Conservation (phyloP, 2,113 vertebrate species). For the Ramphastos sulfuratus region DNA sequence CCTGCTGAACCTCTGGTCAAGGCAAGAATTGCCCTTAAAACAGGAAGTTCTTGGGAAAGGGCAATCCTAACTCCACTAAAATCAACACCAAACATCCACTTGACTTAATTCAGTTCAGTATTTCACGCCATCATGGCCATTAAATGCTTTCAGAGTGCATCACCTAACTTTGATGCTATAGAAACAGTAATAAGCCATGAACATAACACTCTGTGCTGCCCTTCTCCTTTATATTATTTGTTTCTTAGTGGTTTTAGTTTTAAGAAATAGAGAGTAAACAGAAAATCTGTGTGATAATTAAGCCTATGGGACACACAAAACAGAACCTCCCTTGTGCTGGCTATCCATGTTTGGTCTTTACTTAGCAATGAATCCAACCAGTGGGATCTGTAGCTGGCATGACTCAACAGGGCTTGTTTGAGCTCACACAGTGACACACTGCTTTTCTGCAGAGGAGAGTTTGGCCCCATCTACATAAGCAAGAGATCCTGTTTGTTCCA, state of each 20-base stretch:
- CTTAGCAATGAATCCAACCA: constrained; percentile 20
- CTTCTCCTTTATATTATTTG: constrained; percentile 15
- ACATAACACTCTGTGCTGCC: not conserved
- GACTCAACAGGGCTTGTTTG: constrained; percentile 15
- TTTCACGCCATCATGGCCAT: not conserved
- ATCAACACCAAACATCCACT: not conserved
- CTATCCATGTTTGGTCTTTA: constrained; percentile 38
- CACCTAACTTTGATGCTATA: not conserved
- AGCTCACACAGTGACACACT: not conserved
- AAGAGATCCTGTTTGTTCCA: not conserved
- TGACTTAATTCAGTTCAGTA: not conserved
- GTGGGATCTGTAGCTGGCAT: constrained; percentile 22
- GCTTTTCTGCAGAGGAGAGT: not conserved
- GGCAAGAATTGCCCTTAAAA: not conserved
- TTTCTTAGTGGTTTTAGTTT: constrained; percentile 37
- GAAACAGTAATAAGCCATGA: not conserved
- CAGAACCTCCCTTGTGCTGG: constrained; percentile 22
- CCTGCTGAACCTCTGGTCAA: not conserved
- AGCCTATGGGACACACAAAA: constrained; percentile 39
- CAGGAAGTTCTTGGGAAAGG: not conserved
- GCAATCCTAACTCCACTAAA: not conserved
- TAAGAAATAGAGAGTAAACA: constrained; percentile 2
- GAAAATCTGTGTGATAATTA: constrained; percentile 17
- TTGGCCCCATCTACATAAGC: not conserved
- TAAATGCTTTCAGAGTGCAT: not conserved